These are phyloP conservation scores for Stictocephala bisonia DNA, from an alignment of 2,888 invertebrate species.

Conservation along the genomic window DNA sequence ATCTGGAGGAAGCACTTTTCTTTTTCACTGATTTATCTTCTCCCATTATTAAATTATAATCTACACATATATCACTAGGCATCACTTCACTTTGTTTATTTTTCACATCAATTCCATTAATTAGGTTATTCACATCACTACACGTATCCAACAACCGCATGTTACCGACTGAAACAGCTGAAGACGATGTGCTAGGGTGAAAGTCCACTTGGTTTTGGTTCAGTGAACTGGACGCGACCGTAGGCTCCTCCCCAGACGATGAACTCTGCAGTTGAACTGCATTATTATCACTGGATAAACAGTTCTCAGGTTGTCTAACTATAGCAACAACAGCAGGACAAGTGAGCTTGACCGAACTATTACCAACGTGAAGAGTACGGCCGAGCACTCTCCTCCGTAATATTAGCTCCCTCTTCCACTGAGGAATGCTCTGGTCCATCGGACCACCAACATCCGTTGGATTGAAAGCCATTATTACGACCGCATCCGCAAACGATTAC, in stretches of 20 bases:
- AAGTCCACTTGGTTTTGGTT: slow-evolving; percentile 62
- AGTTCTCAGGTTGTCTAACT: slow-evolving; percentile 50
- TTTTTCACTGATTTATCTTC: slow-evolving; percentile 54
- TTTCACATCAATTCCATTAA: slow-evolving; percentile 36
- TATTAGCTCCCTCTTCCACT: slow-evolving; percentile 88
- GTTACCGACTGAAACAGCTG: slow-evolving; percentile 53
- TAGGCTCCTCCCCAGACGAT: slow-evolving; percentile 57
- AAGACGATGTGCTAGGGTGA: slow-evolving; percentile 54
- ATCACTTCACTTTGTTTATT: slow-evolving; percentile 42
- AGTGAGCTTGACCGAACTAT: slow-evolving; percentile 58
- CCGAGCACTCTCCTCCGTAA: slow-evolving; percentile 72
- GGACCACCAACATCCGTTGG: slow-evolving; percentile 38
- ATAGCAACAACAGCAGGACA: slow-evolving; percentile 57
- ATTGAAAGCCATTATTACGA: slow-evolving; percentile 42
- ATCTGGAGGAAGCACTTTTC: slow-evolving; percentile 38
- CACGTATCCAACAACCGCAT: slow-evolving; percentile 62
- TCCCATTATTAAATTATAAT: slow-evolving; percentile 53
- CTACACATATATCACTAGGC: slow-evolving; percentile 48
- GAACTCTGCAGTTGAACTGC: slow-evolving; percentile 54
- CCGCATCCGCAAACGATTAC: not conserved
- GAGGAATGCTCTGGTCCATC: slow-evolving; percentile 68
- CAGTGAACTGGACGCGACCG: slow-evolving; percentile 53
- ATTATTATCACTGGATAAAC: slow-evolving; percentile 48
- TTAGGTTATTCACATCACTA: slow-evolving; percentile 59
- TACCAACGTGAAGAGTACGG: slow-evolving; percentile 61